Evolutionary conservation across 2,888 invertebrate genomes (phyloP), one percentile per base, ranked within the genome.

Genomic region (Acronicta alni): DNA sequence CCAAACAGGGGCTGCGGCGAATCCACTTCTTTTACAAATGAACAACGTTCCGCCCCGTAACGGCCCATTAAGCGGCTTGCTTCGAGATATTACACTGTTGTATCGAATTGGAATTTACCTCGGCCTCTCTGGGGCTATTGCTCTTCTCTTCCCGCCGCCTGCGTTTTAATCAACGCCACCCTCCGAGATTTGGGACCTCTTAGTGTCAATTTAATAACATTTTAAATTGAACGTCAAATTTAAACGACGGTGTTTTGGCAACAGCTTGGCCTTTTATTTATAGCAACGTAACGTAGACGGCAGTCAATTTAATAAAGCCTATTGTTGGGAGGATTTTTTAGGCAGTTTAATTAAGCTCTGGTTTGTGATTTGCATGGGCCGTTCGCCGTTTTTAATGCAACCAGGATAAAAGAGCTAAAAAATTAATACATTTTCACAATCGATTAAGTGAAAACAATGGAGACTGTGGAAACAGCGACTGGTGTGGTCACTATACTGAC

Each of bases 51-150:
- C 80, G 77, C 82, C 75, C 72, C 79, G 74, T 74, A 85, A 88
- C 82, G 83, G 79, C 74, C 85, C 86, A 88, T 91, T 91, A 88
- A 73, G 80, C 78, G 79, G 79, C 80, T 76, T 71, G 75, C 77
- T 82, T 75, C 73, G 75, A 81, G 81, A 86, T 85, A 89, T 90
- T 87, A 86, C 85, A 82, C 81, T 72, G 60, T 78, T 77, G 81
- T 82, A 84, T 85, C 83, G 83, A 86, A 89, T 88, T 80, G 86
- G 81, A 84, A 86, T 90, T 84, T 84, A 87, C 82, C 78, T 79
- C 66, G 69, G 75, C 73, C 76, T 69, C 76, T 82, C 72, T 61
- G 77, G 72, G 64, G 70, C 75, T 72, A 78, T 83, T 79, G 76
- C 82, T 74, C 72, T 77, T 72, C 44, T 70, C 63, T 67, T 66